Conservation (phyloP, 2,888 invertebrate species). For the Torymus aiolomorphi region DNA sequence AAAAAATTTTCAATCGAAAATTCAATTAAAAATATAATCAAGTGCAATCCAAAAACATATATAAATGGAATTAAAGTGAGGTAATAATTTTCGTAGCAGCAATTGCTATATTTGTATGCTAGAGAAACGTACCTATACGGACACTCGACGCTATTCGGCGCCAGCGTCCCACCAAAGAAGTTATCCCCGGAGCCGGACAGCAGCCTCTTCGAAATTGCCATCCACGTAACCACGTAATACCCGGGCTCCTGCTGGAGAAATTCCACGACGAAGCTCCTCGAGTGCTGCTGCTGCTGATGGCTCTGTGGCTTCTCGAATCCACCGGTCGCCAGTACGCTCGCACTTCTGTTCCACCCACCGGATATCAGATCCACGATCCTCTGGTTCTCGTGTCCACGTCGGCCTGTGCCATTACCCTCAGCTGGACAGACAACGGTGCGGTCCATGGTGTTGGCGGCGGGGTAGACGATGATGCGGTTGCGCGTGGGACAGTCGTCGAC, state of each 20-base stretch:
- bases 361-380: slow-evolving; percentile 55
- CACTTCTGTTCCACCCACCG: slow-evolving; percentile 61
- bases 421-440: slow-evolving; percentile 83
- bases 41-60: no score
- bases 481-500: slow-evolving; percentile 80
- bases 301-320: slow-evolving; percentile 50
- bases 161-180: slow-evolving; percentile 62
- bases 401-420: slow-evolving; percentile 65
- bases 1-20: no score
- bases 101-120: no score
- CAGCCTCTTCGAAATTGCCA: slow-evolving; percentile 84
- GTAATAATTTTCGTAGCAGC: no score
- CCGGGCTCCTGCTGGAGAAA: slow-evolving; percentile 85
- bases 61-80: no score
- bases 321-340: slow-evolving; percentile 57
- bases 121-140: slow-evolving; percentile 80
- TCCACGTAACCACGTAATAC: slow-evolving; percentile 86
- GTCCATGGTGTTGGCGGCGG: slow-evolving; percentile 81
- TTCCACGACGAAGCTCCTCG: slow-evolving; percentile 85
- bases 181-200: slow-evolving; percentile 66
- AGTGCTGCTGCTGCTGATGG: slow-evolving; percentile 75
- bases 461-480: slow-evolving; percentile 85
- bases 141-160: slow-evolving; percentile 80
- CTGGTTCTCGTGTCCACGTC: slow-evolving; percentile 57
- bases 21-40: no score